Conservation (phyloP, 2,797 vertebrate genomes). For the Bryconaethiops microstoma region DNA sequence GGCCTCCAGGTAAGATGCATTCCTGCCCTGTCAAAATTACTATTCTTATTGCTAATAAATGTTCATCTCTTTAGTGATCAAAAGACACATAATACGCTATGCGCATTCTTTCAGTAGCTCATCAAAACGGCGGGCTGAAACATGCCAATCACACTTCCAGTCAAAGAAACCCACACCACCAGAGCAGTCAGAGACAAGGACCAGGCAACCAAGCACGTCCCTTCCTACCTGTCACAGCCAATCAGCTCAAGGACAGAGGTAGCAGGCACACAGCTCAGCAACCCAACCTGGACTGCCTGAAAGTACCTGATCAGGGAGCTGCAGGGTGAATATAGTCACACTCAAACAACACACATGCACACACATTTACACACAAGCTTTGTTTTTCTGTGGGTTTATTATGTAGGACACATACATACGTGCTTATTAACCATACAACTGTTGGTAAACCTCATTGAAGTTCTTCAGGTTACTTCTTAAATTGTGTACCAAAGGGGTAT, state of each 20-base stretch:
- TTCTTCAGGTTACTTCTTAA: too few species aligned
- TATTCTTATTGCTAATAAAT: background rate
- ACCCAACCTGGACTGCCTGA: slow-evolving; percentile 90
- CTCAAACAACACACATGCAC: background rate
- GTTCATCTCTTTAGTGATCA: background rate
- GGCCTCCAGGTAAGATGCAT: slow-evolving; percentile 85
- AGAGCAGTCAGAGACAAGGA: slow-evolving; percentile 73
- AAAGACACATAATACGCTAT: background rate
- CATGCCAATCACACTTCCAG: slow-evolving; percentile 73
- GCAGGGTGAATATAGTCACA: slow-evolving; percentile 86
- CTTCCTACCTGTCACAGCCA: slow-evolving; percentile 79
- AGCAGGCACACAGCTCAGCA: slow-evolving; percentile 75
- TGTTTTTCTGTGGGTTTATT: too few species aligned
- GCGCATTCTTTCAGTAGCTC: slow-evolving; percentile 72
- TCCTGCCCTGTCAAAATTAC: too few species aligned
- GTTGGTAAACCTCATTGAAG: too few species aligned
- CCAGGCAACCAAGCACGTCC: slow-evolving; percentile 73
- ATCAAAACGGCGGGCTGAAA: slow-evolving; percentile 89
- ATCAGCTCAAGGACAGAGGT: slow-evolving; percentile 71
- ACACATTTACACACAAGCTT: slow-evolving; percentile 1
- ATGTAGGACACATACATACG: too few species aligned
- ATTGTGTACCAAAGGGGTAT: too few species aligned
- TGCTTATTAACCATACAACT: too few species aligned
- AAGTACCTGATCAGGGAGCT: slow-evolving; percentile 93
- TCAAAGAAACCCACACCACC: slow-evolving; percentile 74